Base-by-base conservation (phyloP, 2,888 invertebrate species). In the Zootermopsis nevadensis region DNA sequence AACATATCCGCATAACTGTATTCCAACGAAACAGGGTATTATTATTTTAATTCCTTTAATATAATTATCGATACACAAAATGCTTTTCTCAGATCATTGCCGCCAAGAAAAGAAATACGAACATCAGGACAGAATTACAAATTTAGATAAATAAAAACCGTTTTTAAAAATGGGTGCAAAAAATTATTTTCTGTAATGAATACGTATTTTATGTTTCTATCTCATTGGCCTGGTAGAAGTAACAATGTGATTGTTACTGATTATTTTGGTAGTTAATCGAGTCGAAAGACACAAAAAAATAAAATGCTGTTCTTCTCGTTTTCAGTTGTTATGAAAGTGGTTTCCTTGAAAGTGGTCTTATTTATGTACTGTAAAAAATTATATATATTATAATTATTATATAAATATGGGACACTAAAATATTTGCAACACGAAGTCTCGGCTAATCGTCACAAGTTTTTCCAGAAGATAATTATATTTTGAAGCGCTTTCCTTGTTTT, bases 21-120 rank as follows among this genome's bases (percentile, higher is more conserved):
- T 74, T 74, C 74, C 74, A 38, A 74, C 22, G n/a, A 38, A 74
- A 74, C 74, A 74, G 74, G 74, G 74, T 74, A 74, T 38, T 33
- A 1, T 69, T 69, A n/a, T 69, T 69, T 69, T 69, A 69, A 10
- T 69, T 69, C 33, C 33, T 69, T 69, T 69, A 33, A 69, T 22
- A 31, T 69, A 69, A 33, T 22, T 8, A 30, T 69, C 1, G 33
- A 69, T 7, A 60, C n/a, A 38, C 1, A 48, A 66, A 27, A 10
- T 66, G 3, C n/a, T 66, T 12, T 30, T 6, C 31, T 30, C 24
- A 33, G 33, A 33, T 69, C 69, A 33, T 33, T 69, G 33, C 33
- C 33, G 33, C 33, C 33, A 69, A 1, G 15, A 33, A 1, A n/a
- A 3, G 27, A 8, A 6, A n/a, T 60, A 60, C 15, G 12, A 60